These are phyloP conservation scores for Heliangelus exortis DNA, from an alignment of 2,797 vertebrate genomes.

Conservation along the genomic window DNA sequence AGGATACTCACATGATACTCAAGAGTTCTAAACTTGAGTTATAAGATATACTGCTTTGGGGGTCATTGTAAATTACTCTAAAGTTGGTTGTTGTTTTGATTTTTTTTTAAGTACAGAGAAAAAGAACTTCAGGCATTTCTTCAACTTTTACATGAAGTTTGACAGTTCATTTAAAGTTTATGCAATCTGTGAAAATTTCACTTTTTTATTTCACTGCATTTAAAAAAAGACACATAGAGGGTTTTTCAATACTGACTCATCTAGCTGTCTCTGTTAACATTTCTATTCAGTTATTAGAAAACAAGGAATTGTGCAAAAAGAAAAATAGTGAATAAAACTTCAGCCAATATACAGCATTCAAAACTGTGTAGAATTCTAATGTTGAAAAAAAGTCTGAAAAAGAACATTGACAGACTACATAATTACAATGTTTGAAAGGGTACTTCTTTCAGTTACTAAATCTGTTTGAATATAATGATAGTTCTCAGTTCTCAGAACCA, in stretches of 20 bases:
- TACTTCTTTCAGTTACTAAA: not conserved
- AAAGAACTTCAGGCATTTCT: not conserved
- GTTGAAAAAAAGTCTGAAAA: not conserved
- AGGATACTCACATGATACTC: not conserved
- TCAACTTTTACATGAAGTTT: not conserved
- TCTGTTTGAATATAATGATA: constrained; percentile 34
- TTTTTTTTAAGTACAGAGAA: not conserved
- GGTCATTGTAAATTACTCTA: not conserved
- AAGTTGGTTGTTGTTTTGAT: not conserved
- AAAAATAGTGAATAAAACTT: not conserved
- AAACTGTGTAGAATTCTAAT: not conserved
- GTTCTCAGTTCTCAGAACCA: constrained; percentile 25
- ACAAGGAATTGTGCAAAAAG: not conserved
- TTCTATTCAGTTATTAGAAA: not conserved
- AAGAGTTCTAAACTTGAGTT: not conserved
- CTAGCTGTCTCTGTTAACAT: not conserved
- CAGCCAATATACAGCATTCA: not conserved
- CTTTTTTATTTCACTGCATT: not conserved
- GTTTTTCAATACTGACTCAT: not conserved
- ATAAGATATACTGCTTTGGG: not conserved
- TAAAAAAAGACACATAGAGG: not conserved
- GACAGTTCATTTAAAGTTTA: not conserved
- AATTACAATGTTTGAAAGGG: not conserved
- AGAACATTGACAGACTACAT: not conserved
- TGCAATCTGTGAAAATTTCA: not conserved